Evolutionary conservation across 2,113 vertebrate genomes (phyloP), one percentile per base, ranked within the genome.

Genomic region (Myrmecobius fasciatus): DNA sequence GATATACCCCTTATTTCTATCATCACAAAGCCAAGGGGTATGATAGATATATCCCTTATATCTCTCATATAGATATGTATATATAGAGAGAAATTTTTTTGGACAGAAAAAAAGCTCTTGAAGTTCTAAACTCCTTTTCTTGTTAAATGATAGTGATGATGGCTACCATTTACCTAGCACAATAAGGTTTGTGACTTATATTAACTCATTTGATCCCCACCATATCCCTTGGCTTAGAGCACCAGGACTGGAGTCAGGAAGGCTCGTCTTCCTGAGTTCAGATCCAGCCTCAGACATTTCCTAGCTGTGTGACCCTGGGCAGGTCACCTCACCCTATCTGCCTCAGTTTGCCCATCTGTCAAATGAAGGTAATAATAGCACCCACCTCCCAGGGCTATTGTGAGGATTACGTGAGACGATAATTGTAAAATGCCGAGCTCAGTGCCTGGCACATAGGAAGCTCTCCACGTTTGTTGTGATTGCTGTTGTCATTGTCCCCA

Each of bases 81-180:
- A 51, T 0, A 51, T 1, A 51, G 8, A 51, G 49, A 51, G 4
- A 49, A 7, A 51, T 0, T 10, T 51, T 51, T 51, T 49, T 49
- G 96, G 96, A 94, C 91, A 88, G 60, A 17, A 17, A 36, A 60
- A 60, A 31, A 67, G 31, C n/a, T n/a, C n/a, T n/a, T n/a, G 56
- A 60, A 60, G 56, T 60, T 60, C 56, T 31, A 31, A 60, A 60
- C 56, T 60, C 8, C 31, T 60, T 31, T 67, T 67, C 31, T 67
- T 67, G 36, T 67, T 36, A 4, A 67, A 36, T 36, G 14, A 31
- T 56, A 60, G 31, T 60, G 54, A 60, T 31, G 31, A 60, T 60
- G 28, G 26, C 54, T 26, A 8, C 9, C 9, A 56, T 56, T 56
- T 56, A 56, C 28, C 2, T 12, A 56, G 54, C 9, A 3, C 56